Evolutionary conservation across 2,797 vertebrate genomes (phyloP).

Genomic region (Hozukius guyotensis): DNA sequence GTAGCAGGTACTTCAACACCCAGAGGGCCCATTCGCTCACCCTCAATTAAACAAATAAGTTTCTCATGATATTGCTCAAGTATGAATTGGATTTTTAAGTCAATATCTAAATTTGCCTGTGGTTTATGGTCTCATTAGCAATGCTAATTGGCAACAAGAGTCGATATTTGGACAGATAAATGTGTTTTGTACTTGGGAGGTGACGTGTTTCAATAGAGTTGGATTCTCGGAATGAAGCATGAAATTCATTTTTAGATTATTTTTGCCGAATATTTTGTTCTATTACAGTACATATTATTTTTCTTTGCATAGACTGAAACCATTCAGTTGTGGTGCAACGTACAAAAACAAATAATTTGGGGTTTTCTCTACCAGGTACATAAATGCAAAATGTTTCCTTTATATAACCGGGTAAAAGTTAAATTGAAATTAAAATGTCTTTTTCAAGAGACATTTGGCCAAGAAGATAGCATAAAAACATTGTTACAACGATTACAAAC

Average conservation of each 20-base stretch:
- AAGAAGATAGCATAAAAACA: not conserved
- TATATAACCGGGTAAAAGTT: not conserved
- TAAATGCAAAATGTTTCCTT: not conserved
- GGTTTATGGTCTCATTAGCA: slow-evolving; percentile 5
- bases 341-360: not conserved
- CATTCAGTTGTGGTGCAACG: not conserved
- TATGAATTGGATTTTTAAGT: slow-evolving; percentile 1
- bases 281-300: not conserved
- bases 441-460: not conserved
- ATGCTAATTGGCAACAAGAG: not conserved
- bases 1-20: slow-evolving; percentile 77
- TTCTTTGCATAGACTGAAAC: not conserved
- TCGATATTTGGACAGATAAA: not conserved
- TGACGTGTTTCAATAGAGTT: not conserved
- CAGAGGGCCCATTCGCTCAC: slow-evolving; percentile 7
- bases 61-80: not conserved
- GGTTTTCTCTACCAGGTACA: not conserved
- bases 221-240: not conserved
- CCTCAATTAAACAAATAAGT: slow-evolving; percentile 27
- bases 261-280: not conserved
- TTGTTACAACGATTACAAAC: not conserved
- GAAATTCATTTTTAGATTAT: not conserved
- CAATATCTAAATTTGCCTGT: slow-evolving; percentile 1
- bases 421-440: not conserved
- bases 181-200: not conserved